Evolutionary conservation across 2,797 vertebrate species (phyloP), one percentile per base, ranked within the genome.

Genomic region (Geotrypetes seraphini): DNA sequence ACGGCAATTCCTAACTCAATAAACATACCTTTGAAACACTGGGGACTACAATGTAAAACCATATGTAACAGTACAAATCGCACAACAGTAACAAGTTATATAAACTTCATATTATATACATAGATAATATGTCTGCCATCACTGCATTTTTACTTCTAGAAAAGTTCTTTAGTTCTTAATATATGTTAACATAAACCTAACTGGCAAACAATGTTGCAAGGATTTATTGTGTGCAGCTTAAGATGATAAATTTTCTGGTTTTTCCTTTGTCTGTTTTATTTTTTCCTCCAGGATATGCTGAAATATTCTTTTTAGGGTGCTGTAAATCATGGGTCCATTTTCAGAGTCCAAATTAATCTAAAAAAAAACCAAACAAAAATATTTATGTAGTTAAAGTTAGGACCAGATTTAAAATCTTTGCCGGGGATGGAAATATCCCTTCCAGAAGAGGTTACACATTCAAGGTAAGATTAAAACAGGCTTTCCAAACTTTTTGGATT

Each of bases 291-390:
- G 69, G 35, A 81, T 59, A 36, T 80, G 78, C 36, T 74, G 83
- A 69, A 98, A 80, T 63, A 91, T 80, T 60, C 80, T 78, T 74
- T 73, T 89, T 37, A 98, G 70, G 20, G 77, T 81, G 7, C 42
- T 48, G 63, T 87, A 86, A 60, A 90, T 64, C 28, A 64, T 21
- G 3, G 66, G 56, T 19, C 81, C 86, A 10, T 82, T 69, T 57
- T 86, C 81, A 23, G 86, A 85, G 64, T 84, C 62, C 3, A 63
- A 73, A 43, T 55, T 69, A 47, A 74, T 54, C 95, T 98, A 62
- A 21, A 25, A 32, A 63, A 57, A 58, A 45, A 59, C 26, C 63
- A 28, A 69, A 42, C 8, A 28, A n/a, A n/a, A n/a, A n/a, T n/a
- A n/a, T n/a, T n/a, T n/a, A n/a, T n/a, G n/a, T n/a, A n/a, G n/a